These are phyloP conservation scores for Bryconaethiops microstoma DNA, from an alignment of 2,797 vertebrate genomes.

Conservation along the genomic window DNA sequence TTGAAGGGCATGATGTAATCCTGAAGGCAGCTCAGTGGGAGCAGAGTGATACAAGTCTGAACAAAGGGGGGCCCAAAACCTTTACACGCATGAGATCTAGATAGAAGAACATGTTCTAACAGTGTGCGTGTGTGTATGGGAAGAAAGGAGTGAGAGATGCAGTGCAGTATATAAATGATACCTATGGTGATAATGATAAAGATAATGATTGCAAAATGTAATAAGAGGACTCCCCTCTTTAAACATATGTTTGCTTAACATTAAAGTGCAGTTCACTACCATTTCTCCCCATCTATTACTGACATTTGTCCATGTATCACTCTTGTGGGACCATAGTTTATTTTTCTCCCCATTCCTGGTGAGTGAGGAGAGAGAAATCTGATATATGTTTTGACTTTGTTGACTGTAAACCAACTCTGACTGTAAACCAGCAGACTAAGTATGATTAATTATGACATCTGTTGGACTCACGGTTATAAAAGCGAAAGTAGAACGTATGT, in stretches of 20 bases:
- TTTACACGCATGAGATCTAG: conserved; percentile 76
- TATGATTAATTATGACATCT: conserved; percentile 1
- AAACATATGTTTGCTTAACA: conserved; percentile 44
- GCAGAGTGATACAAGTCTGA: conserved; percentile 74
- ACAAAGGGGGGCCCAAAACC: conserved; percentile 73
- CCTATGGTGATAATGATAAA: conserved; percentile 53
- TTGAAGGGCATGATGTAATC: conserved; percentile 78
- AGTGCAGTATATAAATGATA: conserved; percentile 64
- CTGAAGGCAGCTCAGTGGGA: conserved; percentile 68
- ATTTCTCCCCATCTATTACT: conserved; percentile 33
- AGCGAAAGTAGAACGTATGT: not conserved
- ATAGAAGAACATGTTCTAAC: conserved; percentile 76
- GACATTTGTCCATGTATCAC: conserved; percentile 12
- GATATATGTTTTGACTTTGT: conserved; percentile 39
- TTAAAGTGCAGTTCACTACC: conserved; percentile 40
- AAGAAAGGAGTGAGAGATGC: conserved; percentile 47
- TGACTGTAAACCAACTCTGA: conserved; percentile 19
- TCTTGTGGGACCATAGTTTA: conserved; percentile 28
- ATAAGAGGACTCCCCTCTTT: conserved; percentile 19
- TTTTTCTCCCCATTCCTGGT: conserved; percentile 28
- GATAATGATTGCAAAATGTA: not conserved
- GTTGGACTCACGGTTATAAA: not conserved
- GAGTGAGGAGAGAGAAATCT: conserved; percentile 1
- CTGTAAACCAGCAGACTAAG: conserved; percentile 1
- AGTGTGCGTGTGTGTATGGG: conserved; percentile 43